Conservation (phyloP, 1,140 invertebrate genomes). For the Helicorthomorpha holstii region DNA sequence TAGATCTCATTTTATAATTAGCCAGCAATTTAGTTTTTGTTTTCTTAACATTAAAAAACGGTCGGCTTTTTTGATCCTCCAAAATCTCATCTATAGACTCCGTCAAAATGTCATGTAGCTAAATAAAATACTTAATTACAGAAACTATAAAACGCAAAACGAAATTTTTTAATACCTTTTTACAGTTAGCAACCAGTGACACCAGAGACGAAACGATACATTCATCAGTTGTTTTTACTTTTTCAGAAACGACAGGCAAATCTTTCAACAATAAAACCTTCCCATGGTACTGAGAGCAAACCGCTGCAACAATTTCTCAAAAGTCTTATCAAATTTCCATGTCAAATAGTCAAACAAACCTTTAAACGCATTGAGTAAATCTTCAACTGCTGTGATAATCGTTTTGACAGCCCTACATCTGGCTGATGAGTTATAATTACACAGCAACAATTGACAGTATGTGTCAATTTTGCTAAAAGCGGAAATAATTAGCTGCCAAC, state of each 20-base stretch:
- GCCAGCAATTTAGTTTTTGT: neutral
- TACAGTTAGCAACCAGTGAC: conserved; percentile 22
- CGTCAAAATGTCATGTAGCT: neutral
- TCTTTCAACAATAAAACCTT: conserved; percentile 29
- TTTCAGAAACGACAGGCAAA: conserved; percentile 25
- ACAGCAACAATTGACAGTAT: neutral
- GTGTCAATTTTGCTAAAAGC: neutral
- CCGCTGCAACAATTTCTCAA: conserved; percentile 25
- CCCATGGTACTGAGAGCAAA: conserved; percentile 27
- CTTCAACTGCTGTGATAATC: neutral
- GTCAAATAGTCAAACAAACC: neutral
- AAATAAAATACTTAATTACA: neutral
- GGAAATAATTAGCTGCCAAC: neutral
- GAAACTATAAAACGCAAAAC: neutral
- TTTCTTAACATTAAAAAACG: neutral
- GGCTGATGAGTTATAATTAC: neutral
- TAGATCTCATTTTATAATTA: neutral
- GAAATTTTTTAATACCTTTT: conserved; percentile 16
- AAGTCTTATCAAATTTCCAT: too few species aligned
- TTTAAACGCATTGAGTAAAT: neutral
- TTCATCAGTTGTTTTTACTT: conserved; percentile 26
- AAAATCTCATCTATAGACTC: neutral
- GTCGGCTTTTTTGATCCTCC: neutral
- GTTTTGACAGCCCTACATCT: neutral
- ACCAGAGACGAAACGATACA: conserved; percentile 27